A percentile compares a stretch with the other conserved stretches of the same genome.
phyloP scores from a whole-genome alignment of 2,888 invertebrate genomes.

The Cylindroiulus punctatus region DNA sequence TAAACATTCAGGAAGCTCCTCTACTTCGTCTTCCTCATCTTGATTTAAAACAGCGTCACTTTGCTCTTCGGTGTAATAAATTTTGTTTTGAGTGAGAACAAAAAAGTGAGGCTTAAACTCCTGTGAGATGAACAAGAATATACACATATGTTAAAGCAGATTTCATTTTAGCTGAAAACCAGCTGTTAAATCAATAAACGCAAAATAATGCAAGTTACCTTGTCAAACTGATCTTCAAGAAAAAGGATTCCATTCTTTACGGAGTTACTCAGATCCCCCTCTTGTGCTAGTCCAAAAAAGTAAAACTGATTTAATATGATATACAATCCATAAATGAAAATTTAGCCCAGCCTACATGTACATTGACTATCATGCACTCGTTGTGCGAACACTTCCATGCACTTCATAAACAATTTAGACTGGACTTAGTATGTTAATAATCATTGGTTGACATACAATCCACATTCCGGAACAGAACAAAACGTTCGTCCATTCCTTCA shows the following conservation, averaged over 20 bases:
- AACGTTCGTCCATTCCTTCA: slow-evolving; percentile 82
- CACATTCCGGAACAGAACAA: slow-evolving; percentile 71
- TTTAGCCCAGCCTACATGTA: background rate
- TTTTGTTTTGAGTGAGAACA: slow-evolving; percentile 85
- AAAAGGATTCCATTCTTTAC: slow-evolving; percentile 90
- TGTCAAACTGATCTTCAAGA: slow-evolving; percentile 82
- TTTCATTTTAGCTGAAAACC: background rate
- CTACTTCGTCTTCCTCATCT: slow-evolving; percentile 67
- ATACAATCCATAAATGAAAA: too few relatives aligned
- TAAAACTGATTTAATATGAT: background rate
- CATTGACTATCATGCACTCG: background rate
- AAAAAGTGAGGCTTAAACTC: slow-evolving; percentile 95
- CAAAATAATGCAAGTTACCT: slow-evolving; percentile 60
- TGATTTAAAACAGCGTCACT: slow-evolving; percentile 59
- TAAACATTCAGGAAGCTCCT: slow-evolving; percentile 70
- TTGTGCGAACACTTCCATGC: too few relatives aligned
- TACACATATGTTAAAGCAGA: background rate
- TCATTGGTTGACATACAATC: slow-evolving; percentile 68
- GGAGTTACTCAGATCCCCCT: slow-evolving; percentile 65
- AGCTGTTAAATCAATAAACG: background rate
- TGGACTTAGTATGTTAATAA: background rate
- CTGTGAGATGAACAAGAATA: slow-evolving; percentile 62
- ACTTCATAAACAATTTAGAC: background rate
- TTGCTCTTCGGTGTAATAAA: slow-evolving; percentile 83
- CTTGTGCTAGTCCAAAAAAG: slow-evolving; percentile 61